Conservation (phyloP, 2,113 vertebrate genomes). For the Narcine bancroftii region DNA sequence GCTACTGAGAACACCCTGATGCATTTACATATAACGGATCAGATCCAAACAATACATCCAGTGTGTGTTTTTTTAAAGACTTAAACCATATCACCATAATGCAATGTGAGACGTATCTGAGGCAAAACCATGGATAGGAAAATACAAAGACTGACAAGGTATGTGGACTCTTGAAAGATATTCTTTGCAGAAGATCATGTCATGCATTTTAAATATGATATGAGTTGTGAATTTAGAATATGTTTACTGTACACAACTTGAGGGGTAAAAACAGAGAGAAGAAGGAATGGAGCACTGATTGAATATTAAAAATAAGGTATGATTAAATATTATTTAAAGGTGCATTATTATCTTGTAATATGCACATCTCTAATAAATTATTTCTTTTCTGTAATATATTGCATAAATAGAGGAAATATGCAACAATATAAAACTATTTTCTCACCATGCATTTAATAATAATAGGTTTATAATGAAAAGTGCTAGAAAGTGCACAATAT, state of each 20-base stretch:
- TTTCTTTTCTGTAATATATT: neutral
- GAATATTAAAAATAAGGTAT: neutral
- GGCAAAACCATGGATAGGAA: neutral
- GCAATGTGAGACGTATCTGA: neutral
- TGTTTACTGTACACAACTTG: neutral
- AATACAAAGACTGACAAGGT: neutral
- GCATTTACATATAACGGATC: conserved; percentile 14
- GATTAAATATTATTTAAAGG: neutral
- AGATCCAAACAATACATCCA: conserved; percentile 7
- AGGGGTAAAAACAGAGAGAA: neutral
- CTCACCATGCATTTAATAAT: neutral
- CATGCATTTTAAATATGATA: conserved; percentile 22
- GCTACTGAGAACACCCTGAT: conserved; percentile 7
- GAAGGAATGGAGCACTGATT: neutral
- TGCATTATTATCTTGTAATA: neutral
- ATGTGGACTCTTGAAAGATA: neutral
- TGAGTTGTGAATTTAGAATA: neutral
- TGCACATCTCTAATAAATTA: neutral
- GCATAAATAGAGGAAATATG: neutral
- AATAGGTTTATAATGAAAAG: neutral
- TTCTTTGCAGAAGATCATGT: neutral
- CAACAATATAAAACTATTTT: neutral
- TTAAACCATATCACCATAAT: neutral
- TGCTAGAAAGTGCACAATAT: neutral
- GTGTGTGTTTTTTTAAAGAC: neutral